These are phyloP conservation scores for Pica pica DNA, from an alignment of 2,113 vertebrate species.

Conservation along the genomic window DNA sequence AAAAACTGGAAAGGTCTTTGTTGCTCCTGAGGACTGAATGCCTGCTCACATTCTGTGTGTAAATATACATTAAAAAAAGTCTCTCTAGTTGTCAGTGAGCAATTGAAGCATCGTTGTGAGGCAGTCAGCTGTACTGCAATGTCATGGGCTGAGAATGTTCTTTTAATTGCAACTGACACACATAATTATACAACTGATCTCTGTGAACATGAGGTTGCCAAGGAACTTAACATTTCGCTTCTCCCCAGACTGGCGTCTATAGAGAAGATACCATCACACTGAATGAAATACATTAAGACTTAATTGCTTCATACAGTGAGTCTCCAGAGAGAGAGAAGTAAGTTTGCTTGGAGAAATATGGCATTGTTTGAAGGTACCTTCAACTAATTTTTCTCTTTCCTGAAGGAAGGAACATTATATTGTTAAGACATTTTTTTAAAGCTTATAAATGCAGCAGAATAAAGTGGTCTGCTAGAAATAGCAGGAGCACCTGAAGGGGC, in stretches of 20 bases:
- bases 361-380: slow-evolving; percentile 59
- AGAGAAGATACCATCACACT: slow-evolving; percentile 73
- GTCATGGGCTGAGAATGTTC: slow-evolving; percentile 74
- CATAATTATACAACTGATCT: slow-evolving; percentile 74
- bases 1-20: slow-evolving; percentile 13
- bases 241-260: slow-evolving; percentile 74
- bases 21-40: not conserved
- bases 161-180: slow-evolving; percentile 78
- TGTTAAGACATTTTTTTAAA: slow-evolving; percentile 43
- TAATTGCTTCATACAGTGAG: slow-evolving; percentile 64
- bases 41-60: slow-evolving; percentile 23
- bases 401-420: slow-evolving; percentile 8
- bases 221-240: slow-evolving; percentile 69
- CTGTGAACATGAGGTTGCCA: slow-evolving; percentile 72
- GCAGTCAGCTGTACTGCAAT: slow-evolving; percentile 59
- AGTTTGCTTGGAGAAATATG: slow-evolving; percentile 49
- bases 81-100: slow-evolving; percentile 42
- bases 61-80: not conserved
- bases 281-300: slow-evolving; percentile 73
- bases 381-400: slow-evolving; percentile 24
- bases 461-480: slow-evolving; percentile 10
- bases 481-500: slow-evolving; percentile 20
- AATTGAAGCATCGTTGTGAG: slow-evolving; percentile 37
- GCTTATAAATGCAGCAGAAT: slow-evolving; percentile 33
- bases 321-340: slow-evolving; percentile 67